Evolutionary conservation across 2,888 invertebrate genomes (phyloP).

Genomic region (Dynastes hyllus): DNA sequence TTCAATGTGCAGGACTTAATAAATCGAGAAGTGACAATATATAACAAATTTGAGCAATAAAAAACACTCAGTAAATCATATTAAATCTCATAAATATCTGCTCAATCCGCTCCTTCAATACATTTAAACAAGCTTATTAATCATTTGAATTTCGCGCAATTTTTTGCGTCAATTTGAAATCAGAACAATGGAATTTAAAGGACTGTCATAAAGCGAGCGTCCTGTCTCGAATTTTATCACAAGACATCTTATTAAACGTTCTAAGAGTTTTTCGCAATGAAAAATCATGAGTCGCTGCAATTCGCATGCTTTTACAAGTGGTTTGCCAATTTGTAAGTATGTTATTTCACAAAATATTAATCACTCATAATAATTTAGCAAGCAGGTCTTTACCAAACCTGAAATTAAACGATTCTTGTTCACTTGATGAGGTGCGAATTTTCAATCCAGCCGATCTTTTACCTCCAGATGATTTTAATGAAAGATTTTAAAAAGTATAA

Average conservation of each 20-base stretch:
- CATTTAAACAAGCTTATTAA: too few relatives aligned
- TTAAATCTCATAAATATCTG: too few relatives aligned
- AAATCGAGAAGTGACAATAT: too few relatives aligned
- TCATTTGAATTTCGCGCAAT: neutral
- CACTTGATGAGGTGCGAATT: neutral
- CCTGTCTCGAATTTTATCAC: neutral
- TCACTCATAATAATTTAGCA: constrained; percentile 31
- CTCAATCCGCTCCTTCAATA: too few relatives aligned
- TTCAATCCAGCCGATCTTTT: constrained; percentile 46
- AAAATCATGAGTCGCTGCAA: constrained; percentile 20
- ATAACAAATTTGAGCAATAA: too few relatives aligned
- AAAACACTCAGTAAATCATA: too few relatives aligned
- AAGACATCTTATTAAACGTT: neutral
- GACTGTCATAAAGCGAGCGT: neutral
- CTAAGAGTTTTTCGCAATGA: constrained; percentile 5
- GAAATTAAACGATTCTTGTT: neutral
- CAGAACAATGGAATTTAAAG: neutral
- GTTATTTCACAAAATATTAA: constrained; percentile 9
- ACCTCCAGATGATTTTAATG: constrained; percentile 36
- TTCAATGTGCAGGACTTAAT: too few relatives aligned
- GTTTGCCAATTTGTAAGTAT: constrained; percentile 12
- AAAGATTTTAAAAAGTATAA: neutral
- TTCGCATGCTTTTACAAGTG: neutral
- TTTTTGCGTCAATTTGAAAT: neutral
- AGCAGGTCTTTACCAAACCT: constrained; percentile 27